These are phyloP conservation scores for Barbus barbus DNA, from an alignment of 2,113 vertebrate genomes.

Conservation along the genomic window DNA sequence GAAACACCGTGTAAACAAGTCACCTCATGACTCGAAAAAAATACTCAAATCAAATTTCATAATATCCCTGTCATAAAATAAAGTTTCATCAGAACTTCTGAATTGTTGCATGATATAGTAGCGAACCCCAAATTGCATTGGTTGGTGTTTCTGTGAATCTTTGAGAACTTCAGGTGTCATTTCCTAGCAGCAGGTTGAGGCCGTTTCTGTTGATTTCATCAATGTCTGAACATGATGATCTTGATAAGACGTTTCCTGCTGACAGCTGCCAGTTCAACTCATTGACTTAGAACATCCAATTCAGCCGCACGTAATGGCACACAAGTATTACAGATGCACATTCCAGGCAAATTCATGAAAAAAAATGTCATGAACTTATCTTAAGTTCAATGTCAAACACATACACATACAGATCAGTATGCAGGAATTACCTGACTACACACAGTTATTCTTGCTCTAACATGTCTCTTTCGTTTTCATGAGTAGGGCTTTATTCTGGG, in stretches of 20 bases:
- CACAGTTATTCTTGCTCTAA: constrained; percentile 69
- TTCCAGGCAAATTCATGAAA: background rate
- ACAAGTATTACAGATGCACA: background rate
- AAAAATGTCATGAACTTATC: too few relatives aligned
- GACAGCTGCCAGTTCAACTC: background rate
- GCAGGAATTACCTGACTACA: constrained; percentile 18
- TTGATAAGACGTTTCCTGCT: background rate
- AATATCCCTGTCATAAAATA: background rate
- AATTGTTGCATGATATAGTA: background rate
- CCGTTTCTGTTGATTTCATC: background rate
- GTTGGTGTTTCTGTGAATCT: background rate
- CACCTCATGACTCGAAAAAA: background rate
- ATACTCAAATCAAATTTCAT: too few relatives aligned
- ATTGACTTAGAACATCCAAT: background rate
- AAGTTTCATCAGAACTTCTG: background rate
- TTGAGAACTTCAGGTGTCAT: background rate
- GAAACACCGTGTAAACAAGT: background rate
- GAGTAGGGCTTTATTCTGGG: constrained; percentile 29
- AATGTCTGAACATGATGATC: background rate
- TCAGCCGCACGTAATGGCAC: background rate
- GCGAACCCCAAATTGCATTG: background rate
- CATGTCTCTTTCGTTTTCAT: constrained; percentile 63
- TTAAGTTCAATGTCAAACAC: too few relatives aligned
- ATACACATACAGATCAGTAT: background rate
- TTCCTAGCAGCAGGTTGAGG: constrained; percentile 2